Conservation (phyloP, 1,140 invertebrate genomes). For the Dryas iulia region DNA sequence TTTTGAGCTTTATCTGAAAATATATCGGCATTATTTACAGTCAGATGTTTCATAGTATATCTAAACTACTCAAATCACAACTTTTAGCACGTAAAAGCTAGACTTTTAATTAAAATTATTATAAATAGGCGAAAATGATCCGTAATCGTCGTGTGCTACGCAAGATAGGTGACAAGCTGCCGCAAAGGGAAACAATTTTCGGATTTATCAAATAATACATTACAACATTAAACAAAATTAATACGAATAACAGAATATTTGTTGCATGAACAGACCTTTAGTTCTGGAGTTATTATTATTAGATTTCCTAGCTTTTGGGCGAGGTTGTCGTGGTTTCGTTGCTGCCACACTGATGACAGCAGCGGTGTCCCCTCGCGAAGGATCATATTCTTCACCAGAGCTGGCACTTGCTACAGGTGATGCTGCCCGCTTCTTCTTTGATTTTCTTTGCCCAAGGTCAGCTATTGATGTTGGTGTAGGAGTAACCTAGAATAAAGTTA, state of each 20-base stretch:
- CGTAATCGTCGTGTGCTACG: no score
- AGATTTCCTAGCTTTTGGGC: constrained; percentile 53
- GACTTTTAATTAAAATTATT: no score
- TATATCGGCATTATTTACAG: not conserved
- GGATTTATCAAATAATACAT: not conserved
- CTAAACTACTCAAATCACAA: no score
- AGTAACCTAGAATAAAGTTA: constrained; percentile 43
- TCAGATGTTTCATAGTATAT: not conserved
- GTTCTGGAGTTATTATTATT: constrained; percentile 62
- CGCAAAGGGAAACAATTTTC: not conserved
- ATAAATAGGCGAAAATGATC: no score
- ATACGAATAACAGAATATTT: no score
- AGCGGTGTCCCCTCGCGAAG: constrained; percentile 55
- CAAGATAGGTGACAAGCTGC: not conserved
- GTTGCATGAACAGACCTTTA: constrained; percentile 43
- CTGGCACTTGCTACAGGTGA: constrained; percentile 67
- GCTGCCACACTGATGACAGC: constrained; percentile 64
- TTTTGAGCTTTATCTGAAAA: constrained; percentile 72
- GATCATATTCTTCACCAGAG: constrained; percentile 77
- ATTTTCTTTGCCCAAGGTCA: constrained; percentile 65
- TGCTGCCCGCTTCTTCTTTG: constrained; percentile 66
- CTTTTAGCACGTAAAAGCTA: no score
- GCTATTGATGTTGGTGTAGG: constrained; percentile 60
- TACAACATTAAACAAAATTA: not conserved
- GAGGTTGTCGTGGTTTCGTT: constrained; percentile 55